Conservation (phyloP, 1,140 invertebrate species). For the Manduca sexta region DNA sequence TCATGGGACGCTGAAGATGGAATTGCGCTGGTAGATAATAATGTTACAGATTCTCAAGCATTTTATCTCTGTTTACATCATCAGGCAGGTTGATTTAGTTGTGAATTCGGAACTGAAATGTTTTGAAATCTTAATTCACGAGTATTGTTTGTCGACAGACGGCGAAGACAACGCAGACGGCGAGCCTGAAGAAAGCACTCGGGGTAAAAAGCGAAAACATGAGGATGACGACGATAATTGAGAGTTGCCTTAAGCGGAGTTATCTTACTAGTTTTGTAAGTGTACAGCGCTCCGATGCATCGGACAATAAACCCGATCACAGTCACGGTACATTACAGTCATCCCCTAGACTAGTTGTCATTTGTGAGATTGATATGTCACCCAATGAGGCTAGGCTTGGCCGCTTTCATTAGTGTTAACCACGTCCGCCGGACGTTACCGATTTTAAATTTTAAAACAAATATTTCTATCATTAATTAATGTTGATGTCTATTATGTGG, state of each 20-base stretch:
- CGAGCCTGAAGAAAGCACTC: constrained; percentile 65
- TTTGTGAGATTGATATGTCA: constrained; percentile 38
- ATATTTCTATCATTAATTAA: constrained; percentile 31
- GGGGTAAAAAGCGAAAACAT: constrained; percentile 73
- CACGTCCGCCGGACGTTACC: constrained; percentile 10
- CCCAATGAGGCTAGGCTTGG: constrained; percentile 23
- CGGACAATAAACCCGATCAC: constrained; percentile 63
- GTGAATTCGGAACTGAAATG: too few relatives aligned
- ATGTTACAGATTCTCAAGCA: too few relatives aligned
- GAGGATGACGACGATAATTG: constrained; percentile 70
- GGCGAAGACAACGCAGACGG: constrained; percentile 50
- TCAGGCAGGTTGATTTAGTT: too few relatives aligned
- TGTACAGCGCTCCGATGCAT: constrained; percentile 66
- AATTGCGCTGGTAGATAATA: too few relatives aligned
- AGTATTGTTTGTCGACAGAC: constrained; percentile 18
- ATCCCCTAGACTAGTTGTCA: constrained; percentile 46
- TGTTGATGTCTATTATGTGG: constrained; percentile 53
- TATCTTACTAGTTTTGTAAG: constrained; percentile 67
- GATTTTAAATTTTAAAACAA: constrained; percentile 12
- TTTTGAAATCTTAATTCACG: too few relatives aligned
- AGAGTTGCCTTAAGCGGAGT: constrained; percentile 64
- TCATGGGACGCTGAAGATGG: too few relatives aligned
- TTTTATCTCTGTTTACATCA: too few relatives aligned
- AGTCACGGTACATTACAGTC: constrained; percentile 28
- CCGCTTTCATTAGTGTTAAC: constrained; percentile 17